Evolutionary conservation across 2,888 invertebrate genomes (phyloP).

Genomic region (Allygus modestus): DNA sequence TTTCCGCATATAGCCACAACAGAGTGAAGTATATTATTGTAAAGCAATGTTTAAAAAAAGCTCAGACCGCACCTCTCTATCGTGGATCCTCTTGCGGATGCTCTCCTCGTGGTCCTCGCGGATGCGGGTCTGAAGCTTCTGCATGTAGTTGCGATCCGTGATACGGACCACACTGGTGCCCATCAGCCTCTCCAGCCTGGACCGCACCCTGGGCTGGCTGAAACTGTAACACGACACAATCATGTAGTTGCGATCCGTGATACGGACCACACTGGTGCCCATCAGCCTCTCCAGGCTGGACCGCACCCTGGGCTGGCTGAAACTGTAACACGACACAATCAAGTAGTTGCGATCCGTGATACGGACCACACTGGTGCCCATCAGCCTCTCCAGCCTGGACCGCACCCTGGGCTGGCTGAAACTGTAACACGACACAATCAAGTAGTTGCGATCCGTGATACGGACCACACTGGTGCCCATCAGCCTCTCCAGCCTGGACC

Average conservation of each 20-base stretch:
- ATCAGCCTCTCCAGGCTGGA: conserved; percentile 83
- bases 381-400: too few species aligned
- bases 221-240: conserved; percentile 75
- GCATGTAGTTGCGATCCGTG: conserved; percentile 84
- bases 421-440: too few species aligned
- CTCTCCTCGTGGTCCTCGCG: conserved; percentile 81
- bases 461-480: too few species aligned
- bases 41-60: too few species aligned
- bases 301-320: conserved; percentile 81
- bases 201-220: conserved; percentile 80
- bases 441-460: too few species aligned
- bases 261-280: conserved; percentile 82
- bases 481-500: too few species aligned
- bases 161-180: conserved; percentile 82
- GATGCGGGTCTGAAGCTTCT: conserved; percentile 80
- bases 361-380: too few species aligned
- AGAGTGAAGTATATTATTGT: too few species aligned
- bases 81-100: conserved; percentile 81
- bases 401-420: too few species aligned
- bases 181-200: conserved; percentile 83
- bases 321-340: conserved; percentile 74
- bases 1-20: too few species aligned
- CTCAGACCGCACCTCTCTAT: neutral
- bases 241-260: conserved; percentile 84
- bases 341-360: too few species aligned